A percentile compares a stretch with the other conserved stretches of the same genome.
These are phyloP conservation scores for Gymnodraco acuticeps DNA, from an alignment of 2,797 vertebrate genomes.

Conservation along the genomic window DNA sequence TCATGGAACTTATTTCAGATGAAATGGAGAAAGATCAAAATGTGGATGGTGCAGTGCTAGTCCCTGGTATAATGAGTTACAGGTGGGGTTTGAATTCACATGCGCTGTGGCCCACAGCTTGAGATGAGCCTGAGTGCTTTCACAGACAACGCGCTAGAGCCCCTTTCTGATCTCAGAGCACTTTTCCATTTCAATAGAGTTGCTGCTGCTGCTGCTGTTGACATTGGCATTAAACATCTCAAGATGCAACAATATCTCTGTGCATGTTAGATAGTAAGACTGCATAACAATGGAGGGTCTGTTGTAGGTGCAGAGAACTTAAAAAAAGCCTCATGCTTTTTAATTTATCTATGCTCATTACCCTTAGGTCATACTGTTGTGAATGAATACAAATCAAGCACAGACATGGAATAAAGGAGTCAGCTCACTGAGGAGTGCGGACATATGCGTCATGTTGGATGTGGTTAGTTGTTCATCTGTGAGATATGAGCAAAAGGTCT, in stretches of 20 bases:
- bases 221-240: slow-evolving; percentile 68
- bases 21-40: slow-evolving; percentile 79
- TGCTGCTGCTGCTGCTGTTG: slow-evolving; percentile 63
- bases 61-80: slow-evolving; percentile 81
- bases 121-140: slow-evolving; percentile 78
- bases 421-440: slow-evolving; percentile 22
- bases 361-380: slow-evolving; percentile 23
- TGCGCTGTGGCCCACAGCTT: slow-evolving; percentile 57
- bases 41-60: slow-evolving; percentile 69
- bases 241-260: slow-evolving; percentile 61
- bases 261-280: slow-evolving; percentile 24
- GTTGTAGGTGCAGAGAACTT: slow-evolving; percentile 35
- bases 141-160: slow-evolving; percentile 63
- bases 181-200: slow-evolving; percentile 74
- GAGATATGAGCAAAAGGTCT: slow-evolving; percentile 69
- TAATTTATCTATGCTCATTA: slow-evolving; percentile 24
- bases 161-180: slow-evolving; percentile 70
- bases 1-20: slow-evolving; percentile 75
- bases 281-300: slow-evolving; percentile 42
- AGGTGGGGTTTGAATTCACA: slow-evolving; percentile 77
- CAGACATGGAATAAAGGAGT: slow-evolving; percentile 29
- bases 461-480: slow-evolving; percentile 76
- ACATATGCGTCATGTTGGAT: slow-evolving; percentile 74
- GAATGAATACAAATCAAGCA: slow-evolving; percentile 42
- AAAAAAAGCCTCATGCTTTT: slow-evolving; percentile 1